Percentiles rank a stretch among this genome's conserved stretches.
These are phyloP conservation scores for Talpa occidentalis DNA, from an alignment of 2,113 vertebrate species.

Conservation along the genomic window DNA sequence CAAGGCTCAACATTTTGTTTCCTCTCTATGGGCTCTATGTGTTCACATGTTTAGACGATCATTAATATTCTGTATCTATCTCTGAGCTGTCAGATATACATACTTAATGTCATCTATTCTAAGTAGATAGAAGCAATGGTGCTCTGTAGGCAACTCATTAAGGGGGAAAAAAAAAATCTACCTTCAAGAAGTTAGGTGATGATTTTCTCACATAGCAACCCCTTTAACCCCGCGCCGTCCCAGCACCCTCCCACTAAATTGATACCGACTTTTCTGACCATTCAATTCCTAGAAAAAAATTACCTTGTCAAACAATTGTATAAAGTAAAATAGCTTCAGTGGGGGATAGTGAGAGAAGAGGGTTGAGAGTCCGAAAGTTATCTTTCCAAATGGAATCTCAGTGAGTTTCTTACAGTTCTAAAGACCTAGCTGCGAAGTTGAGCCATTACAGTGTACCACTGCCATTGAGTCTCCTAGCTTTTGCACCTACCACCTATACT, in stretches of 20 bases:
- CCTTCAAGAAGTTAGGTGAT: neutral
- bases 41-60: neutral
- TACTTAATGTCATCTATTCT: conserved; percentile 14
- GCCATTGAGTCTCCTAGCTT: neutral
- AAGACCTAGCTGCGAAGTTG: neutral
- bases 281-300: neutral
- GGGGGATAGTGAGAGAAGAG: neutral
- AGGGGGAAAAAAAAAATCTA: neutral
- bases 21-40: neutral
- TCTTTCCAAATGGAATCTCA: neutral
- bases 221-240: neutral
- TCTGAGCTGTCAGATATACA: neutral
- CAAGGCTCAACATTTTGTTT: neutral
- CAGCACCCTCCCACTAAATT: neutral
- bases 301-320: neutral
- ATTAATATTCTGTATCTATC: neutral
- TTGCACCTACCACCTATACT: neutral
- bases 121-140: neutral
- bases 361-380: neutral
- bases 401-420: neutral
- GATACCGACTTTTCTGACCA: neutral
- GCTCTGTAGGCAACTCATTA: neutral
- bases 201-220: neutral
- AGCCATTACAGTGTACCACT: neutral
- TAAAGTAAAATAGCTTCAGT: neutral